These are phyloP conservation scores for Bolborhynchus lineola DNA, from an alignment of 2,113 vertebrate genomes.

Conservation along the genomic window DNA sequence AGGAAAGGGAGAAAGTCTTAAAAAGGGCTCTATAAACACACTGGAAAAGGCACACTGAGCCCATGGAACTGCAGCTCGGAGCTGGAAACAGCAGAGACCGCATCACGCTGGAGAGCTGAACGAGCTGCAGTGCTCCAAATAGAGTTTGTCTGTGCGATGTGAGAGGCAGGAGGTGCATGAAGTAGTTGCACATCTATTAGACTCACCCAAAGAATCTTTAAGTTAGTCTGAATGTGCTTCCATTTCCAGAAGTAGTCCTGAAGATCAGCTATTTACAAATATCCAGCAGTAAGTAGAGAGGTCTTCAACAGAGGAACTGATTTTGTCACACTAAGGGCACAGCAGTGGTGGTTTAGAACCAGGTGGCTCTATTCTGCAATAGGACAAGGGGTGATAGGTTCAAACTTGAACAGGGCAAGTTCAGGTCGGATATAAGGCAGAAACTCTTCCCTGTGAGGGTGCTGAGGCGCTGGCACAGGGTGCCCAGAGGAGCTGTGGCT, in stretches of 20 bases:
- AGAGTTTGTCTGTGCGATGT: neutral
- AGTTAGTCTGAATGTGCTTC: neutral
- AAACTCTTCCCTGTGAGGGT: neutral
- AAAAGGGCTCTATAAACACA: neutral
- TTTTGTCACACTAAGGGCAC: neutral
- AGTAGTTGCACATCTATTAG: neutral
- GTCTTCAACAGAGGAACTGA: neutral
- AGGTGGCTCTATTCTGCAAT: neutral
- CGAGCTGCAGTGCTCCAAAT: neutral
- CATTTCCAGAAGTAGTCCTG: neutral
- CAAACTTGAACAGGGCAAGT: neutral
- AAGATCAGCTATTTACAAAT: neutral
- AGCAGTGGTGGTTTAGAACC: neutral
- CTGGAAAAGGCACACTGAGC: neutral
- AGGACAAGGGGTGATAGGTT: neutral
- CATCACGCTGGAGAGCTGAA: neutral
- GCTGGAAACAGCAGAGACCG: neutral
- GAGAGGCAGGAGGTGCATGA: neutral
- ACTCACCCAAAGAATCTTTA: neutral
- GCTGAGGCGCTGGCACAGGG: neutral
- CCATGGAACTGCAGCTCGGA: rapidly evolving
- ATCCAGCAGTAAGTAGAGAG: neutral
- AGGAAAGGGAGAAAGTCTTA: neutral
- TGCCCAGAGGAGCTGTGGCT: neutral
- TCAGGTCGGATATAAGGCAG: neutral